Conservation (phyloP, 2,113 vertebrate genomes). For the Psephotus haematonotus region DNA sequence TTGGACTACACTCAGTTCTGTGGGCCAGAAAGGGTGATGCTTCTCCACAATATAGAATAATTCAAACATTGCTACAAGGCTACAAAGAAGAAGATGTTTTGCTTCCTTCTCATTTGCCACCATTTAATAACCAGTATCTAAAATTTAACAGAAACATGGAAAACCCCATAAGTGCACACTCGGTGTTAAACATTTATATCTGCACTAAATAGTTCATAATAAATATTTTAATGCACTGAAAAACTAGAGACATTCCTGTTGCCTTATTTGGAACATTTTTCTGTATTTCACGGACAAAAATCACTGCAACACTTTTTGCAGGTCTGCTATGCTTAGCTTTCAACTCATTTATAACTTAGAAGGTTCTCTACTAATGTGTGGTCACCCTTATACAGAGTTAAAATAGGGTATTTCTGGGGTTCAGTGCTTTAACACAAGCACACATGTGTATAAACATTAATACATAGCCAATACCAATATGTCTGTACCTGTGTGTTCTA, state of each 20-base stretch:
- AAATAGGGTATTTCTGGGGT: neutral
- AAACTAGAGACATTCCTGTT: neutral
- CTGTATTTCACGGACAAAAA: neutral
- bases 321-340: neutral
- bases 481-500: neutral
- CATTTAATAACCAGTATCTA: neutral
- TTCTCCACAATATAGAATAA: neutral
- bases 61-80: neutral
- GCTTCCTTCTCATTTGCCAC: neutral
- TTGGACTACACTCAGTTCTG: neutral
- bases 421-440: neutral
- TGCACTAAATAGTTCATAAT: neutral
- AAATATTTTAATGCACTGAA: neutral
- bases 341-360: neutral
- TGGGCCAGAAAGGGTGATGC: neutral
- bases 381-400: neutral
- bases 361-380: neutral
- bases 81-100: neutral
- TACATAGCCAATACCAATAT: neutral
- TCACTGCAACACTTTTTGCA: neutral
- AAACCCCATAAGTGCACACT: neutral
- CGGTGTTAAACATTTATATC: neutral
- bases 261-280: neutral
- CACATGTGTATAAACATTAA: accelerated
- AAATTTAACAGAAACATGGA: neutral